These are phyloP conservation scores for Dasysyrphus tricinctus DNA, from an alignment of 2,888 invertebrate genomes.

Conservation along the genomic window DNA sequence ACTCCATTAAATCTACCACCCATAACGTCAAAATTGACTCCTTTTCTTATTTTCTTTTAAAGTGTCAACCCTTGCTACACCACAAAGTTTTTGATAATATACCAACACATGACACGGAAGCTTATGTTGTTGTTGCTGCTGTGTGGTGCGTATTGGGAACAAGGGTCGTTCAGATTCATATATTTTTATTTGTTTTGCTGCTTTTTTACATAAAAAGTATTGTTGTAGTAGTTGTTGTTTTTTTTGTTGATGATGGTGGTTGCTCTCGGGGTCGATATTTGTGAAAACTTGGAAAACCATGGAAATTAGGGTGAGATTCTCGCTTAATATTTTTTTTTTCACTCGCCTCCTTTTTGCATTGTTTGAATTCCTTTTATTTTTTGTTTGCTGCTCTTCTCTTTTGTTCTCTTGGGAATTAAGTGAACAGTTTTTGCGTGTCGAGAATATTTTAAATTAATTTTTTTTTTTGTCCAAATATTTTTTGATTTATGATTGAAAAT, in stretches of 20 bases:
- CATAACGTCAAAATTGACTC: not conserved
- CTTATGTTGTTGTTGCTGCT: slow-evolving; percentile 58
- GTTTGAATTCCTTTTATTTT: slow-evolving; percentile 26
- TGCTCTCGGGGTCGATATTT: slow-evolving; percentile 74
- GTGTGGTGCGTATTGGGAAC: slow-evolving; percentile 68
- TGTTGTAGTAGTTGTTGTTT: not conserved
- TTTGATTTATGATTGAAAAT: slow-evolving; percentile 67
- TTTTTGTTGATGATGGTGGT: not conserved
- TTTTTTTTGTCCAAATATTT: not conserved
- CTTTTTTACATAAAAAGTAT: slow-evolving; percentile 29
- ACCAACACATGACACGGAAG: slow-evolving; percentile 74
- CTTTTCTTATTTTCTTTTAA: not conserved
- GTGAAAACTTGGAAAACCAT: slow-evolving; percentile 66
- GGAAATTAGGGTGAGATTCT: slow-evolving; percentile 71
- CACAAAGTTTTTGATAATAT: slow-evolving; percentile 45
- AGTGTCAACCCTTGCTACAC: slow-evolving; percentile 39
- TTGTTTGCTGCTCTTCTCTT: slow-evolving; percentile 4
- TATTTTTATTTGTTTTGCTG: slow-evolving; percentile 7
- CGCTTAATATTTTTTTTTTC: slow-evolving; percentile 44
- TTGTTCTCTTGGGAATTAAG: slow-evolving; percentile 61
- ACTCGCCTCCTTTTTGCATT: slow-evolving; percentile 39
- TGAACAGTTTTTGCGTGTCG: slow-evolving; percentile 66
- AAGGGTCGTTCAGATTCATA: slow-evolving; percentile 49
- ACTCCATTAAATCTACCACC: not conserved
- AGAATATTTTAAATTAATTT: slow-evolving; percentile 57